A percentile compares a stretch with the other conserved stretches of the same genome.
These are phyloP conservation scores for Isurus oxyrinchus DNA, from an alignment of 2,113 vertebrate species.

Conservation along the genomic window DNA sequence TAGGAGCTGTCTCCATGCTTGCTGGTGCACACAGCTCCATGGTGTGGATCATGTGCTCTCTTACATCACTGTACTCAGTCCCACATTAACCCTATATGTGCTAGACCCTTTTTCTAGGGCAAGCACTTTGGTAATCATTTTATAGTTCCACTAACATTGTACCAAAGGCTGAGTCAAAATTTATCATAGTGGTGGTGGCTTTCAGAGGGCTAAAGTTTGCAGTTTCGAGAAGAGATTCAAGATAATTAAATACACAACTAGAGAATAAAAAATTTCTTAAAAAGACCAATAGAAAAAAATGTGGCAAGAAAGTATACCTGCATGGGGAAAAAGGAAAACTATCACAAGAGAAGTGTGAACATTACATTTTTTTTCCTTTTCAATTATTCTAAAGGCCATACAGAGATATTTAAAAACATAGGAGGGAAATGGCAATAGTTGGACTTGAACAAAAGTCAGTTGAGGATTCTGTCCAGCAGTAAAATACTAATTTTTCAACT, in stretches of 20 bases:
- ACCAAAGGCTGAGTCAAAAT: neutral
- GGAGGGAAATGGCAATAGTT: neutral
- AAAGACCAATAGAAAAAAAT: neutral
- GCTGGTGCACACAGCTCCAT: no score
- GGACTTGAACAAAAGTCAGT: no score
- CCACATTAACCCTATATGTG: no score
- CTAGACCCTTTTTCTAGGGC: neutral
- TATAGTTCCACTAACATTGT: neutral
- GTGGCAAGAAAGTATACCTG: neutral
- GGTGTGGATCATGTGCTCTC: no score
- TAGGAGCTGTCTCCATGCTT: no score
- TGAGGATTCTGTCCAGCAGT: no score
- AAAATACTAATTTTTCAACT: no score
- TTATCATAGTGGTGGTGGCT: neutral
- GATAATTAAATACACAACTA: neutral
- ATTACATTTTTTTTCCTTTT: no score
- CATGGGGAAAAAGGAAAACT: neutral
- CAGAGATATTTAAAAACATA: neutral
- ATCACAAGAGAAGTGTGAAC: neutral
- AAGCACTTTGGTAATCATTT: neutral
- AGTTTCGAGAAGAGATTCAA: neutral
- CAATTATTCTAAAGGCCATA: neutral
- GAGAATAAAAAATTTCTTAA: no score
- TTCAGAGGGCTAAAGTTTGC: neutral
- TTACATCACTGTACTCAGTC: no score